Evolutionary conservation across 2,888 invertebrate species (phyloP).

Genomic region (Erebia aethiops): DNA sequence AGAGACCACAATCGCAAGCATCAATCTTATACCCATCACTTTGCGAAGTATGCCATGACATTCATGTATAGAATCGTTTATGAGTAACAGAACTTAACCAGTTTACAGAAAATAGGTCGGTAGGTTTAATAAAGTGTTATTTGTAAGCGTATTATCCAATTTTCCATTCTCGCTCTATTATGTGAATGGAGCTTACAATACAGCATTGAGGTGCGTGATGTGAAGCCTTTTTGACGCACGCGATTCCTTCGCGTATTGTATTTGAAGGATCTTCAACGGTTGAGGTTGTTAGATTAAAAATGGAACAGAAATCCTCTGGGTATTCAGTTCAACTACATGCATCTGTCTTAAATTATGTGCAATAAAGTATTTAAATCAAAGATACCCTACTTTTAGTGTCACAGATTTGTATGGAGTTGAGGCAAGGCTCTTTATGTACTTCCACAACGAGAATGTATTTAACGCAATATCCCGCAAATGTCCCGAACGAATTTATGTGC

Average conservation of each 20-base stretch:
- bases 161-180: conserved; percentile 63
- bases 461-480: too few relatives aligned
- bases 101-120: conserved; percentile 56
- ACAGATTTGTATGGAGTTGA: too few relatives aligned
- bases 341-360: too few relatives aligned
- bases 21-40: conserved; percentile 8
- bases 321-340: too few relatives aligned
- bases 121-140: conserved; percentile 53
- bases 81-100: conserved; percentile 31
- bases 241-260: conserved; percentile 45
- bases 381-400: too few relatives aligned
- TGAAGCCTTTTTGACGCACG: conserved; percentile 54
- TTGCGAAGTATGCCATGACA: conserved; percentile 7
- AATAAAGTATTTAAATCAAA: too few relatives aligned
- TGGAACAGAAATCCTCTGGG: background rate
- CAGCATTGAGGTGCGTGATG: conserved; percentile 52
- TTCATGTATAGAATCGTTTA: conserved; percentile 11
- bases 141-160: conserved; percentile 71
- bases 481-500: too few relatives aligned
- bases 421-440: too few relatives aligned
- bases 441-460: too few relatives aligned
- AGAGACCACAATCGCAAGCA: background rate
- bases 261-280: background rate
- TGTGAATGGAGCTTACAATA: conserved; percentile 55
- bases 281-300: background rate